phyloP scores from a whole-genome alignment of 2,113 vertebrate species.

The Myodes glareolus region DNA sequence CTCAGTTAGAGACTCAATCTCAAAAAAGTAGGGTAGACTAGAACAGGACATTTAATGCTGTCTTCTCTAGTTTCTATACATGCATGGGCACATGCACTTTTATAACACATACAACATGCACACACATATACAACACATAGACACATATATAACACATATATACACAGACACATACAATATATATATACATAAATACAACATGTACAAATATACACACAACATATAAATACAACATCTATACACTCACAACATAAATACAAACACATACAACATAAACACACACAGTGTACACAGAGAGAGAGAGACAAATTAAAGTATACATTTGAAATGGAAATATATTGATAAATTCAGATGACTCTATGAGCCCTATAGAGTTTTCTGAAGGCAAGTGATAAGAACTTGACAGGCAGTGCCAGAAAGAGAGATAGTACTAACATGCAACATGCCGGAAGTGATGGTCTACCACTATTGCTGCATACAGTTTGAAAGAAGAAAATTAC shows the following conservation, averaged over 20 bases:
- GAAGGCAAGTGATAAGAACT: background rate
- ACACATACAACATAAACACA: background rate
- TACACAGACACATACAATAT: background rate
- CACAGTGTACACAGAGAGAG: background rate
- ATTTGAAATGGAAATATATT: background rate
- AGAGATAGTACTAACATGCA: background rate
- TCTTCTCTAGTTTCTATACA: background rate
- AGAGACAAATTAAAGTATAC: background rate
- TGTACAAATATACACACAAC: background rate
- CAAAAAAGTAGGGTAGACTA: background rate
- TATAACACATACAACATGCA: background rate
- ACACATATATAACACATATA: background rate
- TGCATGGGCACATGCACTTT: background rate
- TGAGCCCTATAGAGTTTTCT: background rate
- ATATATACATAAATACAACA: background rate
- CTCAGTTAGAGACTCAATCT: background rate
- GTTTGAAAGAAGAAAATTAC: background rate
- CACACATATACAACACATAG: background rate
- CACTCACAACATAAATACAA: background rate
- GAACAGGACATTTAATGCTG: background rate
- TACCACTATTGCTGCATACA: background rate
- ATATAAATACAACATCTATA: background rate
- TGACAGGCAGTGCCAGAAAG: background rate
- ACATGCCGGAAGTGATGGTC: background rate
- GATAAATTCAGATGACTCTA: background rate